These are phyloP conservation scores for Glossosoma conforme DNA, from an alignment of 1,140 invertebrate species.

Conservation along the genomic window DNA sequence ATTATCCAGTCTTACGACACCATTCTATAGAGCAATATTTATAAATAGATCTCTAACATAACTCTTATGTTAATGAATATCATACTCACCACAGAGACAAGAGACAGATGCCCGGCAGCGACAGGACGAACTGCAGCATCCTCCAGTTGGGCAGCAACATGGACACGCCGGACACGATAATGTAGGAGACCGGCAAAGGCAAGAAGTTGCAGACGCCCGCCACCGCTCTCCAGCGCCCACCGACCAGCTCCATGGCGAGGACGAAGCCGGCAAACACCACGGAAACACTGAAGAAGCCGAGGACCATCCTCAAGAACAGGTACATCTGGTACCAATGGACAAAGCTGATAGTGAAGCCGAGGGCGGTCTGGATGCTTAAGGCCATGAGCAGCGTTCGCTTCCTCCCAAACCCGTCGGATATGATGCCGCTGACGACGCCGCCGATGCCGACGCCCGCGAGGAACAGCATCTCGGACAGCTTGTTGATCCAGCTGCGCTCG, in stretches of 20 bases:
- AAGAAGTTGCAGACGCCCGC: constrained; percentile 69
- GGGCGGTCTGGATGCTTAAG: constrained; percentile 60
- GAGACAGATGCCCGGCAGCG: constrained; percentile 62
- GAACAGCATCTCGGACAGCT: constrained; percentile 64
- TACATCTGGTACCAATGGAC: constrained; percentile 61
- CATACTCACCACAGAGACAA: constrained; percentile 60
- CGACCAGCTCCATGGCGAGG: constrained; percentile 65
- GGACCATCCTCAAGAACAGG: constrained; percentile 54
- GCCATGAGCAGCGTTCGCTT: constrained; percentile 68
- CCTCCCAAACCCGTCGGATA: constrained; percentile 72
- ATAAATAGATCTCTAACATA: no score
- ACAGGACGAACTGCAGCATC: constrained; percentile 64
- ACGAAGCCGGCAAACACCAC: constrained; percentile 70
- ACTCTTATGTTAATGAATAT: no score
- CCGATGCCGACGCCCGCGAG: constrained; percentile 63
- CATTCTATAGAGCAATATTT: no score
- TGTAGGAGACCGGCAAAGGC: constrained; percentile 66
- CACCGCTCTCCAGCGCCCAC: constrained; percentile 67
- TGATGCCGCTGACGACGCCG: constrained; percentile 62
- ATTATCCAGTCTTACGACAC: no score
- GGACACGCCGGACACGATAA: constrained; percentile 65
- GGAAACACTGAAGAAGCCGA: constrained; percentile 66
- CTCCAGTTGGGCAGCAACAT: constrained; percentile 69
- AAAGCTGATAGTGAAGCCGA: constrained; percentile 57
- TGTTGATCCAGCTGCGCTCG: constrained; percentile 56